Conservation (phyloP, 2,888 invertebrate species). For the Eilema griseolum region DNA sequence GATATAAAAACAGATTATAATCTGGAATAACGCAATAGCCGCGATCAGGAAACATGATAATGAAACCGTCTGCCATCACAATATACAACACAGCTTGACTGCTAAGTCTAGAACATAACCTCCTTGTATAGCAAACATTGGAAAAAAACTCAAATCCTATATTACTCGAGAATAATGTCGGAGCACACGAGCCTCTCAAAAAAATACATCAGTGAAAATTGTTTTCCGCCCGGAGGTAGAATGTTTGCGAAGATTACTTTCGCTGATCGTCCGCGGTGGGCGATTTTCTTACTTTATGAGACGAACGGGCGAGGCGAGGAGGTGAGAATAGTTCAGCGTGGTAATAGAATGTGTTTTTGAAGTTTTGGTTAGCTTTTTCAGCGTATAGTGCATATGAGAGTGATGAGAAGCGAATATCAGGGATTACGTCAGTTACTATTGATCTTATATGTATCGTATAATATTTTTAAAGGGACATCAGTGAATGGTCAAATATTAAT, state of each 20-base stretch:
- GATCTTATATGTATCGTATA: too few relatives aligned
- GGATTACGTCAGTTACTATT: neutral
- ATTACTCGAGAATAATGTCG: constrained; percentile 50
- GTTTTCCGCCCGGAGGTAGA: constrained; percentile 71
- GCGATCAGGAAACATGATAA: too few relatives aligned
- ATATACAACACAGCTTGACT: neutral
- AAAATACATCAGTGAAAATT: constrained; percentile 75
- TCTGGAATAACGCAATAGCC: neutral
- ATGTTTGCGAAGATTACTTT: constrained; percentile 75
- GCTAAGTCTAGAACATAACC: constrained; percentile 24
- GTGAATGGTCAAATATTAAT: too few relatives aligned
- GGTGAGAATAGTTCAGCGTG: constrained; percentile 62
- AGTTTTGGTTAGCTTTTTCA: constrained; percentile 38
- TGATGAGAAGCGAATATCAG: neutral
- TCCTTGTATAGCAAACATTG: constrained; percentile 45
- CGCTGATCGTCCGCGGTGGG: constrained; percentile 68
- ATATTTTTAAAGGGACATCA: too few relatives aligned
- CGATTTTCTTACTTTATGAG: constrained; percentile 70
- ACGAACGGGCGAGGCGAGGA: constrained; percentile 61
- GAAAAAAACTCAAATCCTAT: constrained; percentile 48
- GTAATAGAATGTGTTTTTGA: constrained; percentile 50
- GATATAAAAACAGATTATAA: too few relatives aligned
- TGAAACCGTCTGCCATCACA: too few relatives aligned
- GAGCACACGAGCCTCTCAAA: constrained; percentile 57
- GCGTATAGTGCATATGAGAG: neutral